Conservation (phyloP, 1,140 invertebrate genomes). For the Eumeta japonica region DNA sequence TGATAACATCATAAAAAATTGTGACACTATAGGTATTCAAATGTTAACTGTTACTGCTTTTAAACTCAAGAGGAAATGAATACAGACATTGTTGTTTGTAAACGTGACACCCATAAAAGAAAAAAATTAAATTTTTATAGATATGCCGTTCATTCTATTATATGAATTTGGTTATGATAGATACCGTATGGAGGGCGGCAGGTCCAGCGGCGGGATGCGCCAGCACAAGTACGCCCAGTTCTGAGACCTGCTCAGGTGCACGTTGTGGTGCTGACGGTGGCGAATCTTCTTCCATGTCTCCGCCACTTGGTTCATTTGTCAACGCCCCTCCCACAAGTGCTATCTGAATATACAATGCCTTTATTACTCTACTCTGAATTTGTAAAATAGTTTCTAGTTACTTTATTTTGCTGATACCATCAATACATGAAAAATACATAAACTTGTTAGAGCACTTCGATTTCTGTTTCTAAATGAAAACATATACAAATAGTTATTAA, state of each 20-base stretch:
- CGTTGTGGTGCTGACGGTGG: slow-evolving; percentile 55
- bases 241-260: slow-evolving; percentile 70
- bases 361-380: too few relatives aligned
- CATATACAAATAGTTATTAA: too few relatives aligned
- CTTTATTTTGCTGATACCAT: too few relatives aligned
- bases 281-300: slow-evolving; percentile 40
- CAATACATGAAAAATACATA: too few relatives aligned
- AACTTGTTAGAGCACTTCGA: too few relatives aligned
- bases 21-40: too few relatives aligned
- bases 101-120: not conserved
- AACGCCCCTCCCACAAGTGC: slow-evolving; percentile 58
- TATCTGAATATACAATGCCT: slow-evolving; percentile 21
- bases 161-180: slow-evolving; percentile 5
- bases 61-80: too few relatives aligned
- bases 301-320: slow-evolving; percentile 31
- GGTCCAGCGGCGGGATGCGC: slow-evolving; percentile 64
- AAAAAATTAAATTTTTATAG: not conserved
- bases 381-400: too few relatives aligned
- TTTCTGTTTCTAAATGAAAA: too few relatives aligned
- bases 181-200: slow-evolving; percentile 49
- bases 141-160: not conserved
- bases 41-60: too few relatives aligned
- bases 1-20: too few relatives aligned
- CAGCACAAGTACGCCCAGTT: slow-evolving; percentile 63
- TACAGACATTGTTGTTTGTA: not conserved